These are phyloP conservation scores for Tolypeutes matacus DNA, from an alignment of 2,797 vertebrate genomes.

Conservation along the genomic window DNA sequence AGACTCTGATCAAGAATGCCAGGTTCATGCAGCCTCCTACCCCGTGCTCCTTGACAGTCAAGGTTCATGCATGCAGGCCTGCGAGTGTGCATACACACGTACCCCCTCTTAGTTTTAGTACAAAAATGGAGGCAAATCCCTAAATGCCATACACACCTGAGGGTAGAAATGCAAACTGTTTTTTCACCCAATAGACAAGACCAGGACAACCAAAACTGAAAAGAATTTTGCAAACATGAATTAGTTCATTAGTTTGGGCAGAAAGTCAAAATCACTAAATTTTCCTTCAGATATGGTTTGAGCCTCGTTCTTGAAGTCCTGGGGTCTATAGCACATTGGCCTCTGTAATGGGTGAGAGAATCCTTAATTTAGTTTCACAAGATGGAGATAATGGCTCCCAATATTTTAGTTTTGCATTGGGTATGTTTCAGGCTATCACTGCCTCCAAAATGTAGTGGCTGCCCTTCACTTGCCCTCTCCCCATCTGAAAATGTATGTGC, in stretches of 20 bases:
- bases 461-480: slow-evolving; percentile 1
- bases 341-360: slow-evolving; percentile 55
- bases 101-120: background rate
- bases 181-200: slow-evolving; percentile 22
- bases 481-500: slow-evolving; percentile 1
- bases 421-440: slow-evolving; percentile 72
- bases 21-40: background rate
- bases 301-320: slow-evolving; percentile 73
- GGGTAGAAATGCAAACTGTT: background rate
- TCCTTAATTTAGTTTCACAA: slow-evolving; percentile 67
- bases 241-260: slow-evolving; percentile 75
- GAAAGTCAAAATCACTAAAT: slow-evolving; percentile 75
- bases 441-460: background rate
- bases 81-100: rapidly evolving
- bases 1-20: slow-evolving; percentile 1
- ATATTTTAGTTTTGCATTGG: slow-evolving; percentile 64
- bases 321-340: slow-evolving; percentile 60
- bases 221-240: slow-evolving; percentile 57
- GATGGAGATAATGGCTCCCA: slow-evolving; percentile 59
- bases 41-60: background rate
- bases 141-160: background rate
- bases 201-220: slow-evolving; percentile 29
- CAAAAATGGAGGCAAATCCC: background rate
- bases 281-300: slow-evolving; percentile 69
- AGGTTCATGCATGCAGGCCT: background rate